Evolutionary conservation across 2,797 vertebrate genomes (phyloP).

Genomic region (Peromyscus melanophrys): DNA sequence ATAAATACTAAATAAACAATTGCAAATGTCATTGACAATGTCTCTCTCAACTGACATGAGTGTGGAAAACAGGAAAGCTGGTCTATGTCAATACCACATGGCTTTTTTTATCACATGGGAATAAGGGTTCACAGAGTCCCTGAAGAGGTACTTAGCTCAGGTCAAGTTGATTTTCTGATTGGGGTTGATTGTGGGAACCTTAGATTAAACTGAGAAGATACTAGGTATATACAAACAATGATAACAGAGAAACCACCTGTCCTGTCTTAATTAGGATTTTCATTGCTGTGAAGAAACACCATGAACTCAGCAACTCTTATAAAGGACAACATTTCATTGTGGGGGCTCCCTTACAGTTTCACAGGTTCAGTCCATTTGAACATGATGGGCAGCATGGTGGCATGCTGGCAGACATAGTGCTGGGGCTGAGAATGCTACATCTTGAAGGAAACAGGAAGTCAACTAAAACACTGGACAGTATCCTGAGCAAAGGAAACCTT

Average conservation of each 20-base stretch:
- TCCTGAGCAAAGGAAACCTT: background rate
- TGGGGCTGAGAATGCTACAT: background rate
- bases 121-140: background rate
- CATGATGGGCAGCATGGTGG: background rate
- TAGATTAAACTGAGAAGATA: conserved; percentile 17
- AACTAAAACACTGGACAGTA: background rate
- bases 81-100: background rate
- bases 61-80: background rate
- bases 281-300: background rate
- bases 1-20: background rate
- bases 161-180: background rate
- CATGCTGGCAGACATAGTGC: background rate
- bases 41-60: background rate
- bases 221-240: background rate
- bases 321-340: background rate
- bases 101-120: background rate
- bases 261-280: background rate
- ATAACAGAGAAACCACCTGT: background rate
- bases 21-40: background rate
- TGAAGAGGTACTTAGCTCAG: background rate
- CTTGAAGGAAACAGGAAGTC: background rate
- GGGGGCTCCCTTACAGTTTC: background rate
- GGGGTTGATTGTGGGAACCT: background rate
- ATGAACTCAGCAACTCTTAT: background rate
- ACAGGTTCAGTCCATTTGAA: background rate